Evolutionary conservation across 2,113 vertebrate species (phyloP).

Genomic region (rat (Rattus norvegicus)): DNA sequence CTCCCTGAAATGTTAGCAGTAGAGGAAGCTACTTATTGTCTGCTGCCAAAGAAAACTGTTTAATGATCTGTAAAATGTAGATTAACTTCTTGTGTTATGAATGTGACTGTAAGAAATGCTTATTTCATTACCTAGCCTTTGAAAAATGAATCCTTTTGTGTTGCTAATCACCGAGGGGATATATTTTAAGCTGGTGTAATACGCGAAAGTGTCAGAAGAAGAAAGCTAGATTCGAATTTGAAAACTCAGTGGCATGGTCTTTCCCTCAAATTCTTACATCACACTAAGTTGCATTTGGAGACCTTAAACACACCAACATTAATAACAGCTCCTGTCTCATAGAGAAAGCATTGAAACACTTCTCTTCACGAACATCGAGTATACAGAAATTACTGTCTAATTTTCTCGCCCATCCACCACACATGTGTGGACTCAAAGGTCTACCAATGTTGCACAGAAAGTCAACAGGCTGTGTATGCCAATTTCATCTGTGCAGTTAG

Average conservation of each 20-base stretch:
- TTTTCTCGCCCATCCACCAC: constrained; percentile 26
- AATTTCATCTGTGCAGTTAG: constrained; percentile 67
- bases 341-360: neutral
- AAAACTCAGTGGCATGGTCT: neutral
- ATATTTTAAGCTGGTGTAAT: constrained; percentile 66
- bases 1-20: constrained; percentile 65
- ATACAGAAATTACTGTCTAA: constrained; percentile 15
- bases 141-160: constrained; percentile 78
- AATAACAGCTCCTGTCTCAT: constrained; percentile 8
- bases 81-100: constrained; percentile 80
- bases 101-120: constrained; percentile 80
- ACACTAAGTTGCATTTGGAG: constrained; percentile 33
- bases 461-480: neutral
- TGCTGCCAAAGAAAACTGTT: constrained; percentile 87
- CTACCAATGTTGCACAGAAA: neutral
- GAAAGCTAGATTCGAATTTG: neutral
- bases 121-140: constrained; percentile 75
- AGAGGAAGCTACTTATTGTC: constrained; percentile 79
- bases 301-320: constrained; percentile 43
- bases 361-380: neutral
- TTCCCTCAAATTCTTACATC: constrained; percentile 18
- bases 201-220: constrained; percentile 57
- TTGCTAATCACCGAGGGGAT: constrained; percentile 76
- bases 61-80: constrained; percentile 76
- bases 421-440: neutral